Percentiles rank a stretch among this genome's conserved stretches.
Evolutionary conservation across 2,113 vertebrate genomes (phyloP).

Genomic region (Malaclemys terrapin): DNA sequence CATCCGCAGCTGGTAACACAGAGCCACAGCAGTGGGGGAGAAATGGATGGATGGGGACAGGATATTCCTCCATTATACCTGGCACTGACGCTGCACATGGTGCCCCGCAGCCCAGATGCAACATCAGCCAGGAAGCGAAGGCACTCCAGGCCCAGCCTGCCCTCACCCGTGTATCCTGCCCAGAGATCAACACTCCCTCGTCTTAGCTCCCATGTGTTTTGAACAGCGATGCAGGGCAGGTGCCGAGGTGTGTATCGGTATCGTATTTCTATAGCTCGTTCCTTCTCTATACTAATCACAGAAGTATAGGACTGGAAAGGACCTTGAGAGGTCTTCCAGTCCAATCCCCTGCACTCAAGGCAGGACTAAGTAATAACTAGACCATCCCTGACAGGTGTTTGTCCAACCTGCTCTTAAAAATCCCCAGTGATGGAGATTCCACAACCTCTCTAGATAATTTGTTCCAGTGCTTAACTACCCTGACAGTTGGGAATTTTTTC

Average conservation of each 20-base stretch:
- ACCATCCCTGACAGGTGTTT: neutral
- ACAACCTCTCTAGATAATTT: neutral
- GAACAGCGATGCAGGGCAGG: neutral
- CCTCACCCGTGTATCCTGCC: neutral
- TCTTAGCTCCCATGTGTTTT: neutral
- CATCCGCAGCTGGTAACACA: too few relatives aligned
- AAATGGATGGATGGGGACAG: neutral
- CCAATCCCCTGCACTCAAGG: neutral
- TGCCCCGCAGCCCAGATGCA: too few relatives aligned
- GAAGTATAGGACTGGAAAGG: neutral
- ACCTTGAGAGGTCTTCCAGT: neutral
- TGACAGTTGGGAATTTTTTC: too few relatives aligned
- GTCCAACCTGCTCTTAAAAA: neutral
- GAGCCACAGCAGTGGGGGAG: neutral
- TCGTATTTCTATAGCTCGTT: neutral
- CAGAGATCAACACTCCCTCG: neutral
- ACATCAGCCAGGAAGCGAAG: neutral
- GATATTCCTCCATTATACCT: too few relatives aligned
- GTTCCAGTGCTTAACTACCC: neutral
- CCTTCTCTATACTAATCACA: neutral
- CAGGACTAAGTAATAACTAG: neutral
- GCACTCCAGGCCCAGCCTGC: too few relatives aligned
- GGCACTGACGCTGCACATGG: neutral
- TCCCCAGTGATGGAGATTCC: neutral
- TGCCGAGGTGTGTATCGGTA: neutral